Percentiles rank a stretch among this genome's conserved stretches.
phyloP scores from a whole-genome alignment of 2,113 vertebrate genomes.

The Heterotis niloticus region DNA sequence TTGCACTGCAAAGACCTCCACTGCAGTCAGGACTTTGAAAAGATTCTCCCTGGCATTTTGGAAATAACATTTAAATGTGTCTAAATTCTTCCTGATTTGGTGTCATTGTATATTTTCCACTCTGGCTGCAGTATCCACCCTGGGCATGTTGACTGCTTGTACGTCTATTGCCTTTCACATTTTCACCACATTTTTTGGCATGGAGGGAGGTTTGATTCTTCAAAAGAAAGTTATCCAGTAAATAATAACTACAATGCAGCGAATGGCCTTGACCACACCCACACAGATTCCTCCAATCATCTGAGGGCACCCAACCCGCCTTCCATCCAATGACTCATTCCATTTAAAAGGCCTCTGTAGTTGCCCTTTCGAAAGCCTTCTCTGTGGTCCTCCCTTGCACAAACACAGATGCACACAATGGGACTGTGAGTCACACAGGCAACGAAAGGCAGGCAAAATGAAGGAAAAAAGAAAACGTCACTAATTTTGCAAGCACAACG shows the following conservation, averaged over 20 bases:
- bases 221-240: not conserved
- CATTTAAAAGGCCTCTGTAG: not conserved
- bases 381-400: not conserved
- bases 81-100: too few species aligned
- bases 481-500: not conserved
- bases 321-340: not conserved
- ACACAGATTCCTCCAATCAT: not conserved
- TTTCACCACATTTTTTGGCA: too few species aligned
- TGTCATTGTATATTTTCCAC: too few species aligned
- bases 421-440: not conserved
- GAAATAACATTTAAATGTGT: too few species aligned
- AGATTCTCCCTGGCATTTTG: too few species aligned
- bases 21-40: too few species aligned
- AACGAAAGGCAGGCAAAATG: not conserved
- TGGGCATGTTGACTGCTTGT: too few species aligned
- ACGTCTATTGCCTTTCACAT: too few species aligned
- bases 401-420: conserved; percentile 3
- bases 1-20: too few species aligned
- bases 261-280: not conserved
- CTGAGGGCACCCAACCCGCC: not conserved
- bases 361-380: conserved; percentile 4
- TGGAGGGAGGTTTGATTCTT: not conserved
- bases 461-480: not conserved
- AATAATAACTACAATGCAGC: too few species aligned
- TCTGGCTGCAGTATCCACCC: too few species aligned